phyloP scores from a whole-genome alignment of 1,140 invertebrate species.

The Drosophila azteca region DNA sequence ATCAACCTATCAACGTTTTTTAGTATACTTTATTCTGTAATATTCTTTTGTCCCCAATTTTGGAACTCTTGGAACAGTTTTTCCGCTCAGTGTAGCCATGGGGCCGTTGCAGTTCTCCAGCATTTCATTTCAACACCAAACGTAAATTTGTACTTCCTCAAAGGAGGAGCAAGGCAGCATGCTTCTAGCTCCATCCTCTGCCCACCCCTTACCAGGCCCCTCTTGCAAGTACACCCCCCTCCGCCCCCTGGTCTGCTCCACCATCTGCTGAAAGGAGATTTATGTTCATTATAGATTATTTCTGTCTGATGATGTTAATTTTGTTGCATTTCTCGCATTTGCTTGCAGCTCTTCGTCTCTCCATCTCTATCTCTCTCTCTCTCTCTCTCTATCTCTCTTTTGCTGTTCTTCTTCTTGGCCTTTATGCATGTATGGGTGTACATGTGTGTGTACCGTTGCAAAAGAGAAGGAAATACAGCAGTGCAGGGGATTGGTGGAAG shows the following conservation, averaged over 20 bases:
- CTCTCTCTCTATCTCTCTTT: constrained; percentile 5
- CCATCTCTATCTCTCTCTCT: constrained; percentile 9
- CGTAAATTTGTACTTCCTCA: constrained; percentile 81
- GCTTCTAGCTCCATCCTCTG: constrained; percentile 15
- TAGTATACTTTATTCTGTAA: too few relatives aligned
- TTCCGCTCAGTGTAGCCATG: constrained; percentile 20
- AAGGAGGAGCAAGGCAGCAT: constrained; percentile 49
- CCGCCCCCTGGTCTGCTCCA: not conserved
- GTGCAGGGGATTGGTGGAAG: constrained; percentile 42
- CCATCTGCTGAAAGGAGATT: constrained; percentile 67
- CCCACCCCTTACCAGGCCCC: not conserved
- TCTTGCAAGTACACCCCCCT: not conserved
- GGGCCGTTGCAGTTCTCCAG: constrained; percentile 36
- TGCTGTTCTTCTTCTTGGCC: not conserved
- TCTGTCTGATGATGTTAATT: constrained; percentile 83
- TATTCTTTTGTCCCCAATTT: too few relatives aligned
- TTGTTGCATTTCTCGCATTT: constrained; percentile 82
- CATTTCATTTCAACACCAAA: constrained; percentile 82
- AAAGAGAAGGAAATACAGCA: constrained; percentile 47
- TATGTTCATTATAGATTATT: constrained; percentile 83
- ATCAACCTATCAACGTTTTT: too few relatives aligned
- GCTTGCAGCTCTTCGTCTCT: constrained; percentile 47
- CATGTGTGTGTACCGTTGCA: constrained; percentile 34
- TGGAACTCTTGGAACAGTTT: too few relatives aligned
- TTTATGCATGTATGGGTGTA: not conserved